Percentiles rank a stretch among this genome's conserved stretches.
Evolutionary conservation across 2,797 vertebrate species (phyloP).

Genomic region (Perodicticus potto): DNA sequence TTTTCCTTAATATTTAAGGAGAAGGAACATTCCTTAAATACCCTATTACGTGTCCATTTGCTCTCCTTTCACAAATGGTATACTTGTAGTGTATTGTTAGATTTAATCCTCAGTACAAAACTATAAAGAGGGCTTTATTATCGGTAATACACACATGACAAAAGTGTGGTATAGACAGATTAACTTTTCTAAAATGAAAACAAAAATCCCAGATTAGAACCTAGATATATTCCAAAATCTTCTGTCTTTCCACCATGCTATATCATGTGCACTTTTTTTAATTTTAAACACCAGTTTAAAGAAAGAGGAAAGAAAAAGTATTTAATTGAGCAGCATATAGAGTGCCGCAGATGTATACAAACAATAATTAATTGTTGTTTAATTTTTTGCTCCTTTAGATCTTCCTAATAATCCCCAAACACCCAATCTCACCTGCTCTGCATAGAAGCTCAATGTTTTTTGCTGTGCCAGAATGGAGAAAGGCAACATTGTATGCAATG

Average conservation of each 20-base stretch:
- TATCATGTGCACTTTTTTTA: not conserved
- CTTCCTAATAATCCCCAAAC: not conserved
- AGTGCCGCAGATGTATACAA: not conserved
- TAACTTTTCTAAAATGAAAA: not conserved
- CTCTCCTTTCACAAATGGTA: not conserved
- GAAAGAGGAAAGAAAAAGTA: not conserved
- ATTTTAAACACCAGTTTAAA: conserved; percentile 7
- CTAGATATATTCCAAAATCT: not conserved
- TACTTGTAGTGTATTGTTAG: not conserved
- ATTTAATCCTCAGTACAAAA: not conserved
- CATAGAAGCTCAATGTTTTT: not conserved
- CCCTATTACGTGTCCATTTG: no score
- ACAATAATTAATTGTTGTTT: not conserved
- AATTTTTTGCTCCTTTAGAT: not conserved
- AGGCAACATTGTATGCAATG: not conserved
- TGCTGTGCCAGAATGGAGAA: not conserved
- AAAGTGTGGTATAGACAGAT: not conserved
- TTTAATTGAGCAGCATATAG: not conserved
- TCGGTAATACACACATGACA: not conserved
- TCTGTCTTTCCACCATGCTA: not conserved
- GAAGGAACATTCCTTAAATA: not conserved
- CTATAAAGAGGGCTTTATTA: not conserved
- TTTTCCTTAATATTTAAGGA: not conserved
- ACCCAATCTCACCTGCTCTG: not conserved
- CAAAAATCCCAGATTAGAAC: not conserved